phyloP scores from a whole-genome alignment of 2,113 vertebrate species.

The Oncorhynchus clarkii region DNA sequence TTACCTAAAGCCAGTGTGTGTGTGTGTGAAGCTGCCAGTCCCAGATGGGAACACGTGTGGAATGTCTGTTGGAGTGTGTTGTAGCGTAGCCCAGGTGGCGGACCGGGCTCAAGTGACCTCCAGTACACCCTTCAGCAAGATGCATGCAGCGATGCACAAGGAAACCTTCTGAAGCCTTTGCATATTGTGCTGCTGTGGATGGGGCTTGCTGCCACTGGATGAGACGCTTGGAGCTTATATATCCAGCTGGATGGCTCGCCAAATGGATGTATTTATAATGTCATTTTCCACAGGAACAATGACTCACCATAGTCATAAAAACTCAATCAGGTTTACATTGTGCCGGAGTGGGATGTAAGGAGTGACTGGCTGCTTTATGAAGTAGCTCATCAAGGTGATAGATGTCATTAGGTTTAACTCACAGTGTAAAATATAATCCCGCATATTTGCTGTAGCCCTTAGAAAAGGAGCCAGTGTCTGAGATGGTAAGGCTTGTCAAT shows the following conservation, averaged over 20 bases:
- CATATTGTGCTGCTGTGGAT: background rate
- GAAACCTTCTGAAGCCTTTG: background rate
- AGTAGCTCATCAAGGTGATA: background rate
- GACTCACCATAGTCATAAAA: constrained; percentile 26
- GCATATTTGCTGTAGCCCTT: background rate
- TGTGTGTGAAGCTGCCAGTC: constrained; percentile 44
- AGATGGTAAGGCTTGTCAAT: constrained; percentile 1
- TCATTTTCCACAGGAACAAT: constrained; percentile 1
- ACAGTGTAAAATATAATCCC: background rate
- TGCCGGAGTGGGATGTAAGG: background rate
- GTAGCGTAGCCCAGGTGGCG: constrained; percentile 47
- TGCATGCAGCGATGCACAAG: constrained; percentile 16
- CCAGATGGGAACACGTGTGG: constrained; percentile 57
- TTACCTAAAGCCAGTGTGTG: background rate
- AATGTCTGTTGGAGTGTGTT: constrained; percentile 52
- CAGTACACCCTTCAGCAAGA: constrained; percentile 36
- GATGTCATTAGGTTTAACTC: background rate
- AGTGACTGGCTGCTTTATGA: constrained; percentile 12
- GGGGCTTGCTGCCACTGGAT: background rate
- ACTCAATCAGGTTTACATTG: constrained; percentile 6
- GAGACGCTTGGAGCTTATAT: background rate
- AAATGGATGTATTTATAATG: constrained; percentile 21
- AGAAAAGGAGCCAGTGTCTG: constrained; percentile 3
- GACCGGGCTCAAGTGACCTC: constrained; percentile 47
- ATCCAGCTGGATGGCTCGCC: background rate